Base-by-base conservation (phyloP, 1,140 invertebrate species). In the Caenorhabditis inopinata region DNA sequence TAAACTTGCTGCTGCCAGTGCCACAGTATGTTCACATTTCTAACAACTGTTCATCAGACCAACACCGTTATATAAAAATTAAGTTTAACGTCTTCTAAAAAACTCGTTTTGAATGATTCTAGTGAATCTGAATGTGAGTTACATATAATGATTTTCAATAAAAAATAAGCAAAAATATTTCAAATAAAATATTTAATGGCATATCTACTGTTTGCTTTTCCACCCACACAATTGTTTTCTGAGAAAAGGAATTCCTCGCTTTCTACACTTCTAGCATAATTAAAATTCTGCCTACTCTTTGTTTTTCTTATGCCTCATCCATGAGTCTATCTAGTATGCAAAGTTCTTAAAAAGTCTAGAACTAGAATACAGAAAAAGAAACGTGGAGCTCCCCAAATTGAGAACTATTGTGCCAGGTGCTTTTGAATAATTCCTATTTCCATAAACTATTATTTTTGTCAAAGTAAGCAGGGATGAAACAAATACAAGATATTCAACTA, bases 391-490 rank as follows among this genome's bases (percentile, higher is more conserved):
- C n/a, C n/a, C n/a, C n/a, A n/a, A 32, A 58, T 29, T 32, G 27
- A 25, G 51, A 58, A 58, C 51, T 58, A 32, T n/a, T 58, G 51
- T 32, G 51, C 51, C 16, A 58, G 51, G 16, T 58, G 27, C 35
- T 58, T 16, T 29, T 58, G 27, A 58, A 58, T 32, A 58, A 58
- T 58, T 58, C 51, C 51, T 58, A 58, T 32, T 58, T 58, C 27
- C 51, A 58, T 58, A 29, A 3, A 25, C 51, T 25, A 58, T 58
- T 58, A 29, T 58, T 58, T 58, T 58, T 58, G 51, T 58, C 27
- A 4, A 14, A n/a, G 2, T 25, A 32, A 1, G 3, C 27, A 23
- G 9, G 27, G 18, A 58, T 58, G 27, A 32, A 58, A 58, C 11
- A 58, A 58, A 9, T 14, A 32, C 27, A 18, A 16, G 11, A 14